phyloP scores from a whole-genome alignment of 2,888 invertebrate species.

The Cinara cedri region DNA sequence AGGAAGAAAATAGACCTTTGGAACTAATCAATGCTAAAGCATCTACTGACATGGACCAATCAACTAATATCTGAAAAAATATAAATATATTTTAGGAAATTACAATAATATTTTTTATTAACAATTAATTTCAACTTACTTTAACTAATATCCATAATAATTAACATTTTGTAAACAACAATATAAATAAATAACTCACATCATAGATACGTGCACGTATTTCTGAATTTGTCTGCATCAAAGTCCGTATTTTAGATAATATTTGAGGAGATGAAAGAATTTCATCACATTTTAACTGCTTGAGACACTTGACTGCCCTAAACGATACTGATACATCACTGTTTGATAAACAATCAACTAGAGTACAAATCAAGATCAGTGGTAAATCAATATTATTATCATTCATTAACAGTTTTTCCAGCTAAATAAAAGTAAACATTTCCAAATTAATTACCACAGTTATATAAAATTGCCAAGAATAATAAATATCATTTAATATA shows the following conservation, averaged over 20 bases:
- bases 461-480: not conserved
- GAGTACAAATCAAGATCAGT: slow-evolving; percentile 33
- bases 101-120: not conserved
- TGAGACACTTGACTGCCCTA: slow-evolving; percentile 52
- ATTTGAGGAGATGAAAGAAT: slow-evolving; percentile 26
- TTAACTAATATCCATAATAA: slow-evolving; percentile 7
- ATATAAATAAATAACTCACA: slow-evolving; percentile 36
- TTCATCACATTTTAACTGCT: slow-evolving; percentile 23
- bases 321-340: slow-evolving; percentile 29
- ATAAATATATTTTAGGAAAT: not conserved
- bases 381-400: slow-evolving; percentile 32
- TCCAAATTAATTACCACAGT: not conserved
- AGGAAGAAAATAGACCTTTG: slow-evolving; percentile 45
- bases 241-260: slow-evolving; percentile 11
- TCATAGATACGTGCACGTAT: slow-evolving; percentile 41
- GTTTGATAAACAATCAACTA: slow-evolving; percentile 37
- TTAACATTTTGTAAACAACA: slow-evolving; percentile 5
- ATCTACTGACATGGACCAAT: slow-evolving; percentile 44
- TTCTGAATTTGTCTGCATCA: slow-evolving; percentile 15
- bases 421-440: slow-evolving; percentile 15
- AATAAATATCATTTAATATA: not conserved
- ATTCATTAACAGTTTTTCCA: slow-evolving; percentile 24
- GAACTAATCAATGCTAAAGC: slow-evolving; percentile 45
- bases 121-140: not conserved
- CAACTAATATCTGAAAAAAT: slow-evolving; percentile 39